A percentile compares a stretch with the other conserved stretches of the same genome.
These are phyloP conservation scores for Frankliniella intonsa DNA, from an alignment of 2,888 invertebrate species.

Conservation along the genomic window DNA sequence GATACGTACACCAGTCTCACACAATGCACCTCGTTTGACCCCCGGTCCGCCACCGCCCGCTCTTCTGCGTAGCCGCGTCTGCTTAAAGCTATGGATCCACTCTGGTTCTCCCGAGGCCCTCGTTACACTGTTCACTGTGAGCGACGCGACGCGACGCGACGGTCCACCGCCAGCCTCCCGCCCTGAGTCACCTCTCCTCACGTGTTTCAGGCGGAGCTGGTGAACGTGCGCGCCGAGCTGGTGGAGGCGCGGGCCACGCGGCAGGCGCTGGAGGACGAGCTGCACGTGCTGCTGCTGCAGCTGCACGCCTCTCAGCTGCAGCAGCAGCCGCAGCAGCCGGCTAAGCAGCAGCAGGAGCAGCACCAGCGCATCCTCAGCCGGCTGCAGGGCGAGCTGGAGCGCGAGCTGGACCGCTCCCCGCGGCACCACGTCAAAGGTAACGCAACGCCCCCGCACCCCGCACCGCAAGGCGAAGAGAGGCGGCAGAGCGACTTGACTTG, in stretches of 20 bases:
- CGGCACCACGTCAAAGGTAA: conserved; percentile 41
- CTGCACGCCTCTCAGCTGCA: conserved; percentile 57
- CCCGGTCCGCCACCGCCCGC: too few species aligned
- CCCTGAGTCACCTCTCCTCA: too few species aligned
- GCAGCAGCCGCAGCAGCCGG: conserved; percentile 41
- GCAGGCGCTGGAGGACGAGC: conserved; percentile 57
- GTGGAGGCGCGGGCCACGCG: conserved; percentile 63
- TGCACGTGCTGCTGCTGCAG: conserved; percentile 58
- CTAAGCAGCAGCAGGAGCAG: conserved; percentile 33
- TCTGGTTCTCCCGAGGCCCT: too few species aligned
- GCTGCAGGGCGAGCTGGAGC: conserved; percentile 47
- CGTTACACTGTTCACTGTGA: too few species aligned
- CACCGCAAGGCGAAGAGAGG: not conserved
- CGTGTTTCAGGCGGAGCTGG: conserved; percentile 65
- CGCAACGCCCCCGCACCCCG: not conserved
- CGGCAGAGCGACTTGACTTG: too few species aligned
- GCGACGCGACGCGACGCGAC: too few species aligned
- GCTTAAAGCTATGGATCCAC: too few species aligned
- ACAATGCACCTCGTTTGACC: too few species aligned
- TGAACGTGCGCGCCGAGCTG: conserved; percentile 68
- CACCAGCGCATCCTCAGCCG: conserved; percentile 36
- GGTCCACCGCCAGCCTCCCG: too few species aligned
- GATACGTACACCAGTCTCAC: too few species aligned
- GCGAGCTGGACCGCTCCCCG: conserved; percentile 48
- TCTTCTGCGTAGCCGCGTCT: too few species aligned